Base-by-base conservation (phyloP, 2,888 invertebrate genomes). In the Heliconius ethilla region DNA sequence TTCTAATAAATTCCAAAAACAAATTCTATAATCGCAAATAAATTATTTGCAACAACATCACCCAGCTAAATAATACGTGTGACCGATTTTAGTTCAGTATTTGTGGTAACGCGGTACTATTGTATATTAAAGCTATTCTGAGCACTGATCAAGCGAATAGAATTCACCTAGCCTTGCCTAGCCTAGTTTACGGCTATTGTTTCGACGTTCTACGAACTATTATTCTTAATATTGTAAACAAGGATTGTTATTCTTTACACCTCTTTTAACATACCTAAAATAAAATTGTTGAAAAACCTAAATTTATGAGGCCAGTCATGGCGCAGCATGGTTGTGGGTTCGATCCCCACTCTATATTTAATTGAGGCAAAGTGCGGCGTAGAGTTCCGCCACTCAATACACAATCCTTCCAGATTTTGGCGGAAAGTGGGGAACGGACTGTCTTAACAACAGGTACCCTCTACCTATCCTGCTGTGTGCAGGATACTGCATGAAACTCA, bases 21-120 rank as follows among this genome's bases (percentile, higher is more conserved):
- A 83, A 51, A 83, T 82, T 74, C 78, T 78, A 78, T 81, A 83
- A 83, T 82, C 82, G 81, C 80, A 77, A 72, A 78, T 79, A 77
- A 70, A 79, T 78, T 69, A 75, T 75, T 78, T 75, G 66, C 74
- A 74, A 59, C 55, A 79, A 80, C 77, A 77, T 78, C 78, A 81
- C 79, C 81, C 77, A 82, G 80, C 81, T 81, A 78, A 79, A 82
- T 82, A 82, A 83, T 82, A 79, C 78, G 66, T 78, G 81, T 78
- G 79, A 82, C 82, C 81, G 81, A 83, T 83, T 83, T 82, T 79
- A 80, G 78, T 76, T 78, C 79, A 80, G 80, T 82, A 79, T 81
- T 83, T 82, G 81, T 69, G 81, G 80, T 79, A 77, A 79, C 76
- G 75, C 78, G 69, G 74, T 72, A 81, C 75, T 72, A 81, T 82